These are phyloP conservation scores for Heliconius nattereri DNA, from an alignment of 1,140 invertebrate species.

Conservation along the genomic window DNA sequence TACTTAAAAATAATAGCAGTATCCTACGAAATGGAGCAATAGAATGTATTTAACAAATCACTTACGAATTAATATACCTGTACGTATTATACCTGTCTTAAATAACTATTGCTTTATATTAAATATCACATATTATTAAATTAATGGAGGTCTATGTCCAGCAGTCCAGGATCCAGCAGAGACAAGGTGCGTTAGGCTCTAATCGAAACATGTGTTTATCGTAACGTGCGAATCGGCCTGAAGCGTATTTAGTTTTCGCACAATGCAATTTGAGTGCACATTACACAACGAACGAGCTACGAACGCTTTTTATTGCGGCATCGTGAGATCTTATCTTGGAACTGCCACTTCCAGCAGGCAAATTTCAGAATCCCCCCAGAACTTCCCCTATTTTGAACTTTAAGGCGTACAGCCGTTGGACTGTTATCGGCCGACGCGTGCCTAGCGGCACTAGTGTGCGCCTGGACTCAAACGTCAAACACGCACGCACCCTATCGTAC, in stretches of 20 bases:
- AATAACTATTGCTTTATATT: not conserved
- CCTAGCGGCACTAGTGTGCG: slow-evolving; percentile 38
- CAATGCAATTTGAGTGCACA: slow-evolving; percentile 81
- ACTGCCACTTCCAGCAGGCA: slow-evolving; percentile 80
- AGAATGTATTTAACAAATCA: not conserved
- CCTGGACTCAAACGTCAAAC: slow-evolving; percentile 56
- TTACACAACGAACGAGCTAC: slow-evolving; percentile 80
- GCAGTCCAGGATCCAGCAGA: not conserved
- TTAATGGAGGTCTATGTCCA: not conserved
- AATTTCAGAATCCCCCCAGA: slow-evolving; percentile 71
- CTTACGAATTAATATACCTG: not conserved
- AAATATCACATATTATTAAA: not conserved
- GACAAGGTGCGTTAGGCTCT: slow-evolving; percentile 53
- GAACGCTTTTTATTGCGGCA: slow-evolving; percentile 80
- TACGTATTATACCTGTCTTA: not conserved
- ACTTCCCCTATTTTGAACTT: slow-evolving; percentile 53
- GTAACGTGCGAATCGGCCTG: slow-evolving; percentile 78
- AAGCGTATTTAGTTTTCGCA: slow-evolving; percentile 80
- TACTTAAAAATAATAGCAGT: not conserved
- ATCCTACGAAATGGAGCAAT: not conserved
- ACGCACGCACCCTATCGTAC: slow-evolving; percentile 63
- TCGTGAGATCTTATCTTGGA: slow-evolving; percentile 80
- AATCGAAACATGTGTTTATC: slow-evolving; percentile 79
- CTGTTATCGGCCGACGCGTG: slow-evolving; percentile 44
- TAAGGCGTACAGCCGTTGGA: slow-evolving; percentile 52